Conservation (phyloP, 2,113 vertebrate species). For the Vidua chalybeata region DNA sequence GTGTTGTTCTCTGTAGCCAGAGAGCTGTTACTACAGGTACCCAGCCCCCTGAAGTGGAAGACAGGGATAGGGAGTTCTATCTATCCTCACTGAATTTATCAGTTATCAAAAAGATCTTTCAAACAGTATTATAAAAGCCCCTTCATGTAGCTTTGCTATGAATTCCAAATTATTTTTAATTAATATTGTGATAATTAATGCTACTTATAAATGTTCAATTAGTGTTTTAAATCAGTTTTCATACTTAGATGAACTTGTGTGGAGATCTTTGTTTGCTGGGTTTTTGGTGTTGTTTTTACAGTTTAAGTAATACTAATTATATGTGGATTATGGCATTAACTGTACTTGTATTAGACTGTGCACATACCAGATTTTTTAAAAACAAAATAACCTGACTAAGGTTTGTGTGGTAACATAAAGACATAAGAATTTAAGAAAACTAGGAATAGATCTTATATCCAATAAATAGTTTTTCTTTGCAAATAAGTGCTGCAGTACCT, state of each 20-base stretch:
- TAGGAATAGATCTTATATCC: not conserved
- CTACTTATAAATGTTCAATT: not conserved
- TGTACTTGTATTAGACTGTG: not conserved
- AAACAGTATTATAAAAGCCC: not conserved
- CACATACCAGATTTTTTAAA: not conserved
- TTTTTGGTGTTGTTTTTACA: not conserved
- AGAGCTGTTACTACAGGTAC: too few relatives aligned
- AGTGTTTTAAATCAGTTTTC: not conserved
- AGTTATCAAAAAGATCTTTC: not conserved
- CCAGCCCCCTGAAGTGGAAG: not conserved
- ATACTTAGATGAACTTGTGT: not conserved
- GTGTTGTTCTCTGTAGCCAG: too few relatives aligned
- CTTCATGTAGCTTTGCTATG: not conserved
- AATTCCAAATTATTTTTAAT: not conserved
- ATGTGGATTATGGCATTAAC: not conserved
- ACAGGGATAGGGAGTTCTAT: not conserved
- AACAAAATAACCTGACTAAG: not conserved
- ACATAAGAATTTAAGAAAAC: not conserved
- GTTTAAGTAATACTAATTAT: not conserved
- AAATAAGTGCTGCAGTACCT: not conserved
- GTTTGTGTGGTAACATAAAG: not conserved
- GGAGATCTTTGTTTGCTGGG: not conserved
- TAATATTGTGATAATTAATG: not conserved
- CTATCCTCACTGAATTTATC: not conserved
- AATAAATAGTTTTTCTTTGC: not conserved